Evolutionary conservation across 2,888 invertebrate genomes (phyloP).

Genomic region (Argynnis bischoffii): DNA sequence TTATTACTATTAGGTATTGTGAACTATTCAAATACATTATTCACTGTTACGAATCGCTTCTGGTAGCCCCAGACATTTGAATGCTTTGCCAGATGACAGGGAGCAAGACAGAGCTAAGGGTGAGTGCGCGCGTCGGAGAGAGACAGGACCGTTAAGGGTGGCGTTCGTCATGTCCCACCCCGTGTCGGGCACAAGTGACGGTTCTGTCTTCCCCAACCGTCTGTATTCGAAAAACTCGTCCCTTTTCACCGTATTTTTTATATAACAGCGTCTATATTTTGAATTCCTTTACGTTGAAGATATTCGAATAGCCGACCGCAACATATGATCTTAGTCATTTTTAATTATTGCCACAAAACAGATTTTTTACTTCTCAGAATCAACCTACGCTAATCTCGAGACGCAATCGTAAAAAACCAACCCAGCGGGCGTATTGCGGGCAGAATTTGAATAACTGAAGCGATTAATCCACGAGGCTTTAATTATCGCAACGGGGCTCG

Average conservation of each 20-base stretch:
- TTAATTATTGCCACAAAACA: slow-evolving; percentile 54
- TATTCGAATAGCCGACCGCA: slow-evolving; percentile 34
- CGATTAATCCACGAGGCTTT: slow-evolving; percentile 69
- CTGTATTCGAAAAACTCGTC: slow-evolving; percentile 69
- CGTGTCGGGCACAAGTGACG: slow-evolving; percentile 76
- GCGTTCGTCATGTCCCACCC: slow-evolving; percentile 75
- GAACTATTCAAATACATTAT: slow-evolving; percentile 71
- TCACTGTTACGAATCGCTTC: slow-evolving; percentile 78
- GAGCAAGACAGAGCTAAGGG: slow-evolving; percentile 51
- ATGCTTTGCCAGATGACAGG: slow-evolving; percentile 74
- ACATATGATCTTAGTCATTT: slow-evolving; percentile 55
- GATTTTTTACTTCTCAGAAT: slow-evolving; percentile 72
- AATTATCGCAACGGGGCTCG: slow-evolving; percentile 69
- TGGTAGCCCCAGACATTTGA: slow-evolving; percentile 71
- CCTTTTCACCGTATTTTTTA: slow-evolving; percentile 55
- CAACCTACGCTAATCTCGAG: slow-evolving; percentile 70
- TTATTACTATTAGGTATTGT: slow-evolving; percentile 71
- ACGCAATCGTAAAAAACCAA: slow-evolving; percentile 72
- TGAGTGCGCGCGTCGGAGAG: slow-evolving; percentile 50
- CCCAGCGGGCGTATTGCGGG: slow-evolving; percentile 60
- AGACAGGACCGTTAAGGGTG: slow-evolving; percentile 65
- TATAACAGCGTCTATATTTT: slow-evolving; percentile 40
- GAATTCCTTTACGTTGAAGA: slow-evolving; percentile 31
- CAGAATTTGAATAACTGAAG: slow-evolving; percentile 72
- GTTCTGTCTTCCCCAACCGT: slow-evolving; percentile 72